These are phyloP conservation scores for Virgularia gustaviana DNA, from an alignment of 92 coral and sea anemone genomes.

Conservation along the genomic window DNA sequence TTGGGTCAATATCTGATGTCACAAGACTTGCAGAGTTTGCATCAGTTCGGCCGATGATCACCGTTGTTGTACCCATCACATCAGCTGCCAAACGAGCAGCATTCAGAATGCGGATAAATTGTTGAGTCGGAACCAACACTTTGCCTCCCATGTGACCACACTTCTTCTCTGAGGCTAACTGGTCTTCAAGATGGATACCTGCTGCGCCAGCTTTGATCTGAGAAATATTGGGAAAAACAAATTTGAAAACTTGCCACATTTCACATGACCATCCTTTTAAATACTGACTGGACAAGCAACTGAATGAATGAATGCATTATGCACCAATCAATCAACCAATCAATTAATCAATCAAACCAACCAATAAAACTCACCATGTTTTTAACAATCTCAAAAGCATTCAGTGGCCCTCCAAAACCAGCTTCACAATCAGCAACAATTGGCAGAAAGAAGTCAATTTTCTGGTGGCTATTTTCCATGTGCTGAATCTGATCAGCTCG, in stretches of 20 bases:
- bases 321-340: no score
- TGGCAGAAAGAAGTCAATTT: slow-evolving; percentile 75
- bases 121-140: slow-evolving; percentile 90
- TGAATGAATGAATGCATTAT: no score
- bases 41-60: slow-evolving; percentile 92
- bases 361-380: slow-evolving; percentile 87
- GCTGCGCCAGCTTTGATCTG: slow-evolving; percentile 94
- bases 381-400: slow-evolving; percentile 87
- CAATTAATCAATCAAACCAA: no score
- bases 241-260: no score
- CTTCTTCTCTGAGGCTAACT: slow-evolving; percentile 97
- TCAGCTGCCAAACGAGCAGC: slow-evolving; percentile 97
- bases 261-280: no score
- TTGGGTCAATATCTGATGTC: slow-evolving; percentile 90
- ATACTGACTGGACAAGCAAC: no score
- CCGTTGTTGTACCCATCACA: slow-evolving; percentile 76
- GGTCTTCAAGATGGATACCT: slow-evolving; percentile 95
- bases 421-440: slow-evolving; percentile 97
- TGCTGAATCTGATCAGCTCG: slow-evolving; percentile 98
- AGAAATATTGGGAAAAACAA: not conserved
- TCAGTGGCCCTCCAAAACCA: slow-evolving; percentile 97
- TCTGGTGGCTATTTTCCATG: slow-evolving; percentile 72
- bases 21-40: slow-evolving; percentile 93
- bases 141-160: slow-evolving; percentile 99
- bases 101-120: slow-evolving; percentile 82